Conservation (phyloP, 2,888 invertebrate genomes). For the Melitaea athalia region DNA sequence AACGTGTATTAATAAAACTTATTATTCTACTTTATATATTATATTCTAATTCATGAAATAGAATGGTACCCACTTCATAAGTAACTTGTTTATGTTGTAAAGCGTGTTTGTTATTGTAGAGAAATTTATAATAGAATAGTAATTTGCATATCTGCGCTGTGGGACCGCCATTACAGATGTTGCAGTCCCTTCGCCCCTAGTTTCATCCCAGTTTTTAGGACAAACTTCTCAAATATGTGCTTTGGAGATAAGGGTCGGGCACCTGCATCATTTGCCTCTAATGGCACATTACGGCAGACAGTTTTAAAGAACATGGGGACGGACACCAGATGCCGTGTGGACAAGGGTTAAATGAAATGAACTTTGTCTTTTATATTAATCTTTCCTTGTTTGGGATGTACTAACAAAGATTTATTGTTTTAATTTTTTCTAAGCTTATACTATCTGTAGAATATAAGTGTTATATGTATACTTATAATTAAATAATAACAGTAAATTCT, state of each 20-base stretch:
- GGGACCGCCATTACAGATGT: slow-evolving; percentile 51
- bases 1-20: too few species aligned
- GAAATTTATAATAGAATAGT: slow-evolving; percentile 45
- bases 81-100: slow-evolving; percentile 40
- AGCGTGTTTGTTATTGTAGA: slow-evolving; percentile 38
- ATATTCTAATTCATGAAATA: neutral
- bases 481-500: too few species aligned
- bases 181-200: slow-evolving; percentile 51
- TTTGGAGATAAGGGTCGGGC: slow-evolving; percentile 68
- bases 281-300: slow-evolving; percentile 73
- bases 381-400: slow-evolving; percentile 10
- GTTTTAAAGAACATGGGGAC: slow-evolving; percentile 50
- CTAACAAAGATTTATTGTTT: neutral
- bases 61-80: slow-evolving; percentile 17
- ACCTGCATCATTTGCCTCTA: slow-evolving; percentile 68
- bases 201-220: slow-evolving; percentile 57
- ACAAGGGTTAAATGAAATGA: slow-evolving; percentile 52
- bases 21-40: too few species aligned
- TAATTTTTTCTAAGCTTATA: neutral
- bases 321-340: slow-evolving; percentile 50
- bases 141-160: slow-evolving; percentile 52
- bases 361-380: slow-evolving; percentile 49
- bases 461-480: neutral
- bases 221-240: slow-evolving; percentile 70
- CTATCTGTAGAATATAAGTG: neutral